Evolutionary conservation across 2,113 vertebrate species (phyloP), one percentile per base, ranked within the genome.

Genomic region (rabbit (Oryctolagus cuniculus)): DNA sequence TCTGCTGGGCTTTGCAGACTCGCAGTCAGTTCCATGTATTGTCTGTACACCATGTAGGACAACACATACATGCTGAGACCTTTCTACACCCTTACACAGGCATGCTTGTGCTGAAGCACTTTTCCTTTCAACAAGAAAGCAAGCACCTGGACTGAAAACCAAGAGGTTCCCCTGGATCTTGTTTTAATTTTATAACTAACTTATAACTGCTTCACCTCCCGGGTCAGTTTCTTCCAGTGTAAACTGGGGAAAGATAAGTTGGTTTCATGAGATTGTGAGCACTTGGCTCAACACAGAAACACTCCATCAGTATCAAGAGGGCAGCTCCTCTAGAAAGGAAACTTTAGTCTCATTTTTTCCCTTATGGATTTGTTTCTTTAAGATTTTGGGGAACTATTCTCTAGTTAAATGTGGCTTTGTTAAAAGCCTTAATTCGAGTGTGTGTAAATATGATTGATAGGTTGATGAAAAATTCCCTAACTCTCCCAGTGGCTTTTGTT

Each of bases 181-280:
- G 88, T 77, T 67, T 94, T 22, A 93, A 29, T 34, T 79, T 74
- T 74, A 58, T 78, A 55, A 74, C 27, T 80, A 64, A 88, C n/a
- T 81, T 81, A 31, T 24, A 64, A 73, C 38, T 53, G 58, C 55
- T 74, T n/a, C 22, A n/a, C 29, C 7, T 87, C 64, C 13, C 13
- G 22, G 73, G 63, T 5, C 38, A 92, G 25, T 70, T 94, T 90
- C 87, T 73, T 67, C 31, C 15, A n/a, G 53, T 6, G 61, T 72
- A 61, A 53, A 25, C 3, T 77, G 67, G 87, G n/a, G n/a, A n/a
- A 66, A 80, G 27, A 29, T 22, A 51, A 78, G 34, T 27, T 90
- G 72, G 25, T 79, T 87, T 92, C 61, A 53, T 10, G n/a, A 67
- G 31, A 72, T 55, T 5, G 19, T 2, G 15, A 21, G 16, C 4